phyloP scores from a whole-genome alignment of 1,140 invertebrate genomes.

The Trachymyrmex septentrionalis region DNA sequence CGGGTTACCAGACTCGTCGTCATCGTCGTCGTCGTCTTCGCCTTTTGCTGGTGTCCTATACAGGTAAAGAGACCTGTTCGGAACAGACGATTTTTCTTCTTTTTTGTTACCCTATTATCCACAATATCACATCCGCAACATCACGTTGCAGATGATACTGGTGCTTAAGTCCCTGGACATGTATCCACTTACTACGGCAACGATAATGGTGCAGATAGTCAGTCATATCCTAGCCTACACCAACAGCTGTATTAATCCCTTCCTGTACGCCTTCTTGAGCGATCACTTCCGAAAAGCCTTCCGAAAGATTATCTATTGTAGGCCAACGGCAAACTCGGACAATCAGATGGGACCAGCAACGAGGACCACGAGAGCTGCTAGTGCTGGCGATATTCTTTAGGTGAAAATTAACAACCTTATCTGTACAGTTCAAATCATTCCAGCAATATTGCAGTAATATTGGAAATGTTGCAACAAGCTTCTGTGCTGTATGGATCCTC shows the following conservation, averaged over 20 bases:
- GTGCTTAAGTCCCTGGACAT: conserved; percentile 92
- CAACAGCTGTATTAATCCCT: conserved; percentile 98
- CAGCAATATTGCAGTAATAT: too few relatives aligned
- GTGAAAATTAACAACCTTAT: conserved; percentile 69
- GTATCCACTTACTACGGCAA: conserved; percentile 89
- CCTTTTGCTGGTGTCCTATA: conserved; percentile 98
- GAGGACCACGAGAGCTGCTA: conserved; percentile 82
- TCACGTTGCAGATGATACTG: conserved; percentile 89
- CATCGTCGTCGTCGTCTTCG: conserved; percentile 97
- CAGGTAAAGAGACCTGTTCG: conserved; percentile 88
- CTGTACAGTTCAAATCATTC: too few relatives aligned
- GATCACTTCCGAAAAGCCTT: conserved; percentile 96
- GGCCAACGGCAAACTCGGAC: conserved; percentile 75
- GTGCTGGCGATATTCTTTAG: conserved; percentile 84
- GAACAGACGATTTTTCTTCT: neutral
- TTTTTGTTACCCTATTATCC: neutral
- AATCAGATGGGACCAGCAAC: conserved; percentile 81
- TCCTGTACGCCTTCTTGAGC: conserved; percentile 97
- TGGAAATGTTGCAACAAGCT: too few relatives aligned
- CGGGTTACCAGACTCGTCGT: conserved; percentile 97
- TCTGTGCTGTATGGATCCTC: neutral
- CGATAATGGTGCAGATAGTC: conserved; percentile 92
- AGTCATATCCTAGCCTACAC: conserved; percentile 97
- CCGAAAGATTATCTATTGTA: conserved; percentile 89
- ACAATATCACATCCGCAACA: neutral